These are phyloP conservation scores for Lepus oiostolus DNA, from an alignment of 2,797 vertebrate genomes.

Conservation along the genomic window DNA sequence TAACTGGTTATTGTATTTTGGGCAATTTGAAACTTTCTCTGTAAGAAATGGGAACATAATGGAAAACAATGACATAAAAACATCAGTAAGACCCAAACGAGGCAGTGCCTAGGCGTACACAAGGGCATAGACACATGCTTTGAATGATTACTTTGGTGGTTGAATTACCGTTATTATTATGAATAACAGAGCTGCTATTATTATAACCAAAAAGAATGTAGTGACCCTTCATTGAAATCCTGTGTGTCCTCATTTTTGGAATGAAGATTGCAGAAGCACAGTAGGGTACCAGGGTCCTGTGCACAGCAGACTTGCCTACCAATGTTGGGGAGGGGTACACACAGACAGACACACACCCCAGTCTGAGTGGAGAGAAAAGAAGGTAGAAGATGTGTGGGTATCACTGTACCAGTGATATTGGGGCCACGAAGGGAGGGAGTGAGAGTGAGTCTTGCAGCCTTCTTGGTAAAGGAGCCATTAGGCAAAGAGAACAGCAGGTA, in stretches of 20 bases:
- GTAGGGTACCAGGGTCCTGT: background rate
- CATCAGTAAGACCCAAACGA: background rate
- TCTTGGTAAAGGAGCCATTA: background rate
- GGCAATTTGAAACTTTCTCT: background rate
- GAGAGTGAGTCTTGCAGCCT: background rate
- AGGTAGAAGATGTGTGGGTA: background rate
- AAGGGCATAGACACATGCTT: background rate
- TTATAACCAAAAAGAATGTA: too few species aligned
- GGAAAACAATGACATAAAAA: background rate
- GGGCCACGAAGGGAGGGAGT: background rate
- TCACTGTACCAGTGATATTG: background rate
- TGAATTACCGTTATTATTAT: too few species aligned
- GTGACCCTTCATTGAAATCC: background rate
- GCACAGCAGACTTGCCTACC: background rate
- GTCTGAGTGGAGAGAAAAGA: background rate
- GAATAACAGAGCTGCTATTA: too few species aligned
- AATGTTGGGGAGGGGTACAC: background rate
- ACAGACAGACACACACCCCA: background rate
- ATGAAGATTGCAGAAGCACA: background rate
- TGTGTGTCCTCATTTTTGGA: background rate
- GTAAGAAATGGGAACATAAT: background rate
- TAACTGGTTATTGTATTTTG: background rate
- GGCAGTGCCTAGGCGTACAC: background rate
- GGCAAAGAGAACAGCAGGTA: background rate
- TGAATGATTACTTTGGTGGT: background rate